A percentile compares a stretch with the other conserved stretches of the same genome.
phyloP scores from a whole-genome alignment of 2,888 invertebrate species.

The Dendrolimus pini region DNA sequence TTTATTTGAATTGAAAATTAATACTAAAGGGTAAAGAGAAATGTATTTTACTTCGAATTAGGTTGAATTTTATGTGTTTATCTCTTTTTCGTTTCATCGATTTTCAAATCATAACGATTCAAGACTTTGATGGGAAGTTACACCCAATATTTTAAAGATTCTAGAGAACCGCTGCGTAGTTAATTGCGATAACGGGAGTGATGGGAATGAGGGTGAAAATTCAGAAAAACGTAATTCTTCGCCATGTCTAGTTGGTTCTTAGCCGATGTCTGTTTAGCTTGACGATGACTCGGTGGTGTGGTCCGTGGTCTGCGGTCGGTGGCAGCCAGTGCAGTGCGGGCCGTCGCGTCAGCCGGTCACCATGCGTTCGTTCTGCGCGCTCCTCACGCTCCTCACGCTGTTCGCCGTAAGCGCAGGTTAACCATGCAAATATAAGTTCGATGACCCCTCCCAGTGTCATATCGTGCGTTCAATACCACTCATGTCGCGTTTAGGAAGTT shows the following conservation, averaged over 20 bases:
- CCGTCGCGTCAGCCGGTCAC: neutral
- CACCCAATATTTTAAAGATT: too few relatives aligned
- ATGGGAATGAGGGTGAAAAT: too few relatives aligned
- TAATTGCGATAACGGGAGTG: too few relatives aligned
- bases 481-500: neutral
- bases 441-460: slow-evolving; percentile 48
- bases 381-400: slow-evolving; percentile 27
- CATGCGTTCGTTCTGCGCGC: slow-evolving; percentile 12
- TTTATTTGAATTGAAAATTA: too few relatives aligned
- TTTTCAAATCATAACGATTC: too few relatives aligned
- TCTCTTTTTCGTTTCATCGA: too few relatives aligned
- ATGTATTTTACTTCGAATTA: too few relatives aligned
- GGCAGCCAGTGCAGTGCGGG: neutral
- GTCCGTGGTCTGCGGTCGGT: neutral
- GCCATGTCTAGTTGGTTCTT: neutral
- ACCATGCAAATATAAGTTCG: slow-evolving; percentile 54
- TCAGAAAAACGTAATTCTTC: neutral
- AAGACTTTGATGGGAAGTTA: too few relatives aligned
- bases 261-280: too few relatives aligned
- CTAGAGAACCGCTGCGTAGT: too few relatives aligned
- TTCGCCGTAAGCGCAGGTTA: slow-evolving; percentile 36
- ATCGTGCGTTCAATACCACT: neutral
- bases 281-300: neutral
- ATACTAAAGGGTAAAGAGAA: too few relatives aligned
- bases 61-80: too few relatives aligned